These are phyloP conservation scores for Euleptes europaea DNA, from an alignment of 2,113 vertebrate species.

Conservation along the genomic window DNA sequence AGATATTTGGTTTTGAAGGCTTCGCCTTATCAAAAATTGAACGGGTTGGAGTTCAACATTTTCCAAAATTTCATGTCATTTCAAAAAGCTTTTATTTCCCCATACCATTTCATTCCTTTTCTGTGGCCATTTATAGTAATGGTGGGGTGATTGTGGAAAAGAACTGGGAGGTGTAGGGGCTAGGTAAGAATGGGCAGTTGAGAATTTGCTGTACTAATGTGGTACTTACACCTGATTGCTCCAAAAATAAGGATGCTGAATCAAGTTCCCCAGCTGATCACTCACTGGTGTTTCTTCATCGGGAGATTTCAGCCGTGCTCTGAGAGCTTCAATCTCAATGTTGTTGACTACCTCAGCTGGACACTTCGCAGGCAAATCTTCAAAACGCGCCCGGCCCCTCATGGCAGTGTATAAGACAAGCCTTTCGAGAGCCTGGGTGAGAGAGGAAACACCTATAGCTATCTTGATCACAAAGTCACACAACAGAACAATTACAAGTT, in stretches of 20 bases:
- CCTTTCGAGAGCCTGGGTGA: slow-evolving; percentile 62
- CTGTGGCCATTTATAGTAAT: neutral
- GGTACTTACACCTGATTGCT: slow-evolving; percentile 62
- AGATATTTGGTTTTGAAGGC: too few species aligned
- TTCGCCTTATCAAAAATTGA: too few species aligned
- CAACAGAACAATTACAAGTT: neutral
- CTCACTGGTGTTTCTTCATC: neutral
- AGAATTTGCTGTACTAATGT: neutral
- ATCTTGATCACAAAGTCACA: neutral
- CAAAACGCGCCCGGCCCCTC: slow-evolving; percentile 39
- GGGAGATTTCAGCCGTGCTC: neutral
- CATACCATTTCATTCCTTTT: too few species aligned
- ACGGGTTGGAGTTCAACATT: too few species aligned
- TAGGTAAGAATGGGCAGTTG: neutral
- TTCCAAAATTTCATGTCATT: too few species aligned
- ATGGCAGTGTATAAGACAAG: slow-evolving; percentile 64
- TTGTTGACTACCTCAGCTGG: slow-evolving; percentile 22
- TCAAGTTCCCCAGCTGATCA: slow-evolving; percentile 38
- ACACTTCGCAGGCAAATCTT: slow-evolving; percentile 14
- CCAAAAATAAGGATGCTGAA: slow-evolving; percentile 77
- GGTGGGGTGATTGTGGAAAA: too few species aligned
- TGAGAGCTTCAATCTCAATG: slow-evolving; percentile 53
- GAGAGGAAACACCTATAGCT: neutral
- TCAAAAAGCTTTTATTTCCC: too few species aligned
- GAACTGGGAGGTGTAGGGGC: too few species aligned